These are phyloP conservation scores for Tortricodes alternella DNA, from an alignment of 2,888 invertebrate species.

Conservation along the genomic window DNA sequence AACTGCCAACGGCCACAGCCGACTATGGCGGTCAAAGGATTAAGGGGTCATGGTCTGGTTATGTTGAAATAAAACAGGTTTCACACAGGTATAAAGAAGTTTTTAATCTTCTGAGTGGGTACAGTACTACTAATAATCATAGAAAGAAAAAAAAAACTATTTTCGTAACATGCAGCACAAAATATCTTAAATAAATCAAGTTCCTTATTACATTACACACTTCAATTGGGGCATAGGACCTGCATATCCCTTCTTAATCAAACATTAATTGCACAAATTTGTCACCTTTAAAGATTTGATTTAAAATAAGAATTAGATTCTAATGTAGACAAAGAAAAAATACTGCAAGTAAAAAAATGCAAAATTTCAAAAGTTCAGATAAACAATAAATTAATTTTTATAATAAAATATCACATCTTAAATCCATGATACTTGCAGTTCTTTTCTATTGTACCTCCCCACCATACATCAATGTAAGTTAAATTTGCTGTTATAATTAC, in stretches of 20 bases:
- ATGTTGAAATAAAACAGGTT: conserved; percentile 42
- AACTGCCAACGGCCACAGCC: no score
- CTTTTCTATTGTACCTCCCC: conserved; percentile 55
- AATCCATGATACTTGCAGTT: conserved; percentile 76
- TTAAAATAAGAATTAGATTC: conserved; percentile 25
- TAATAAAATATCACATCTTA: conserved; percentile 78
- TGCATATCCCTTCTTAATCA: conserved; percentile 60
- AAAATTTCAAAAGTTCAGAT: conserved; percentile 31
- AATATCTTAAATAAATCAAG: conserved; percentile 36
- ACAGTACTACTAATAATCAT: conserved; percentile 37
- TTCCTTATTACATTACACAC: conserved; percentile 34
- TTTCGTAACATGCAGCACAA: conserved; percentile 39
- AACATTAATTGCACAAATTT: conserved; percentile 29
- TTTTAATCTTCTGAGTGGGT: conserved; percentile 49
- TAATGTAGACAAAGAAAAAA: conserved; percentile 28
- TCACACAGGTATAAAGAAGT: conserved; percentile 69
- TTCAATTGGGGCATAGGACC: conserved; percentile 69
- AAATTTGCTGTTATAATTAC: conserved; percentile 45
- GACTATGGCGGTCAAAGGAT: no score
- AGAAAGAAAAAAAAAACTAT: conserved; percentile 37
- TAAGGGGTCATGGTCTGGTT: background rate
- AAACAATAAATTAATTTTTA: conserved; percentile 62
- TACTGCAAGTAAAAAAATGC: conserved; percentile 32
- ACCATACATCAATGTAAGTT: conserved; percentile 45
- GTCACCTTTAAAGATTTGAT: conserved; percentile 17